Evolutionary conservation across 2,797 vertebrate species (phyloP), one percentile per base, ranked within the genome.

Genomic region (Delichon dasypus): DNA sequence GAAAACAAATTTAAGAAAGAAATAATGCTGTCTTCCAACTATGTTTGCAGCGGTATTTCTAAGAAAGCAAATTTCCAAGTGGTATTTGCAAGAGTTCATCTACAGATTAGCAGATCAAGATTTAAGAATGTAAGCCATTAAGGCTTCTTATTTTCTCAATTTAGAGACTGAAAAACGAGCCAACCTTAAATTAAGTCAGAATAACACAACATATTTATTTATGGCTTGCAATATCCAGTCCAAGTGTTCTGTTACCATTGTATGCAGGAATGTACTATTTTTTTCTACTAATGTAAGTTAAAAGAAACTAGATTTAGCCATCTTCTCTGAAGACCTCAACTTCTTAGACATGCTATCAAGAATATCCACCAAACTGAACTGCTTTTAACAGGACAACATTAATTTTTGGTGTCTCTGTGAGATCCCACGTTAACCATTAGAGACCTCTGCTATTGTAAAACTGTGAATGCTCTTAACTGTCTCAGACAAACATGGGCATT

Each of bases 231-330:
- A 64, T 6, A n/a, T 11, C 38, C n/a, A 19, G 5, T 16, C 21
- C 27, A 78, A 55, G 19, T 21, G 9, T 13, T 58, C 18, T 70
- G 3, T 14, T 77, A 27, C 3, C 1, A 2, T 11, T 17, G n/a
- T 16, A 36, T 57, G 48, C 68, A 68, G 10, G 12, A 50, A 26
- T 6, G 3, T 5, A 16, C 11, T 25, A 44, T 0, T 0, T 53
- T 32, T 71, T 81, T 44, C 45, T 75, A 14, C 4, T 7, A 16
- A 29, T 10, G 1, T 47, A 42, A 10, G 2, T 42, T 20, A 62
- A 32, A 79, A 91, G 9, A 61, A 84, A 45, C 2, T 45, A 48
- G 3, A 15, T 81, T 38, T 65, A 79, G 6, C 7, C 3, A 0
- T 5, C 27, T 77, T 67, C 58, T 75, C 23, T 44, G 44, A 66